Evolutionary conservation across 2,888 invertebrate species (phyloP).

Genomic region (Parnassius orleans): DNA sequence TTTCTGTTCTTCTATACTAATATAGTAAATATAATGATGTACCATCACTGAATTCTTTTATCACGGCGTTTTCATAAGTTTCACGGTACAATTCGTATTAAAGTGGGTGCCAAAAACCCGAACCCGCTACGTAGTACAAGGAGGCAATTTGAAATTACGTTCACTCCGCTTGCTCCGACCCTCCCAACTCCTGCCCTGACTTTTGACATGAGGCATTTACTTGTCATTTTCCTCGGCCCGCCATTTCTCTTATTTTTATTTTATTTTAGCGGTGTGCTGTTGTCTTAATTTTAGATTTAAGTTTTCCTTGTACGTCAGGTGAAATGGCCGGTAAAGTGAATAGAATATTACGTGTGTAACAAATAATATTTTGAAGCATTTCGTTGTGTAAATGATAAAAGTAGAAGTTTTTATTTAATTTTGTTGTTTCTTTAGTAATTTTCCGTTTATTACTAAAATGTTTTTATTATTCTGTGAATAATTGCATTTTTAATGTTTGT

Average conservation of each 20-base stretch:
- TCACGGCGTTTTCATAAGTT: conserved; percentile 26
- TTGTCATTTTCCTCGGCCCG: conserved; percentile 41
- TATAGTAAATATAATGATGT: conserved; percentile 24
- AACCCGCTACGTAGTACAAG: conserved; percentile 43
- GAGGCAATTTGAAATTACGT: conserved; percentile 63
- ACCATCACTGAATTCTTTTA: conserved; percentile 26
- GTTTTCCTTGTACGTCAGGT: conserved; percentile 14
- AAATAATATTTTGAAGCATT: no score
- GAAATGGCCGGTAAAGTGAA: conserved; percentile 6
- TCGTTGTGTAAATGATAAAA: no score
- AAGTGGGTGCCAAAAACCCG: conserved; percentile 52
- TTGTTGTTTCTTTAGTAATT: no score
- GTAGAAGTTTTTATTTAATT: no score
- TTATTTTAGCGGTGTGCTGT: conserved; percentile 26
- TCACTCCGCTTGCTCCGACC: conserved; percentile 48
- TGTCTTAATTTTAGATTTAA: conserved; percentile 24
- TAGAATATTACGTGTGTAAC: not conserved
- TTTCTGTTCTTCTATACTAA: conserved; percentile 17
- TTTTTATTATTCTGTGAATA: no score
- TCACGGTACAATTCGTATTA: conserved; percentile 46
- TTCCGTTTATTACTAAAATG: no score
- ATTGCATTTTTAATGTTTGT: no score
- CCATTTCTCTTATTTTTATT: conserved; percentile 40
- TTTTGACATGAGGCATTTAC: conserved; percentile 43
- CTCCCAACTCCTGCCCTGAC: conserved; percentile 33